A percentile compares a stretch with the other conserved stretches of the same genome.
phyloP scores from a whole-genome alignment of 2,797 vertebrate genomes.

The Mustela erminea region DNA sequence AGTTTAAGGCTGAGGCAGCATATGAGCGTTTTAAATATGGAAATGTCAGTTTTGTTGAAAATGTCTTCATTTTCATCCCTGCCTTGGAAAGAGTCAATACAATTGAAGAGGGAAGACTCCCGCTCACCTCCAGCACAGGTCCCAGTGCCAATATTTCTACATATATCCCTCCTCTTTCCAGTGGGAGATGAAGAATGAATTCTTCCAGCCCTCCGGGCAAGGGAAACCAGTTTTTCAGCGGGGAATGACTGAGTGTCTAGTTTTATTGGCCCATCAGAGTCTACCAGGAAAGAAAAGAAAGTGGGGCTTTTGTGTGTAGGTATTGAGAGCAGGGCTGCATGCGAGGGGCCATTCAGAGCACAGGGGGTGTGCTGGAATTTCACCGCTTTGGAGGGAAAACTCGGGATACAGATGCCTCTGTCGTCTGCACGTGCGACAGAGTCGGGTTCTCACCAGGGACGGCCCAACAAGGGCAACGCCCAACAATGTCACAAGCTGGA shows the following conservation, averaged over 20 bases:
- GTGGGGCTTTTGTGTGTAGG: background rate
- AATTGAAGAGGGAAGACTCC: background rate
- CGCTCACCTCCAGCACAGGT: background rate
- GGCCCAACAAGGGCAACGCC: background rate
- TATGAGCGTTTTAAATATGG: background rate
- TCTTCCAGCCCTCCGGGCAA: background rate
- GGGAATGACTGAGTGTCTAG: background rate
- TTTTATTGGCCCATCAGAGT: background rate
- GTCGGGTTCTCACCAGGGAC: background rate
- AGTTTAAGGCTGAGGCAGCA: background rate
- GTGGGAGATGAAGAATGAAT: background rate
- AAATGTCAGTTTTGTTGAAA: conserved; percentile 2
- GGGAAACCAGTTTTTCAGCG: background rate
- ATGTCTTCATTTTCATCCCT: conserved; percentile 26
- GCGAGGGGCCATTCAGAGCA: background rate
- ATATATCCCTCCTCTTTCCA: background rate
- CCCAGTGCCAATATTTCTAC: background rate
- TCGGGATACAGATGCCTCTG: background rate
- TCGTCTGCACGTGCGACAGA: background rate
- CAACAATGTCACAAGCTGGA: background rate
- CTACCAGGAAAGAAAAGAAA: background rate
- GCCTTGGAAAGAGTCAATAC: background rate
- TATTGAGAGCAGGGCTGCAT: background rate
- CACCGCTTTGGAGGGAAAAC: background rate
- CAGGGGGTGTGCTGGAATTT: fast-evolving